These are phyloP conservation scores for Cuniculus paca DNA, from an alignment of 2,797 vertebrate species.

Conservation along the genomic window DNA sequence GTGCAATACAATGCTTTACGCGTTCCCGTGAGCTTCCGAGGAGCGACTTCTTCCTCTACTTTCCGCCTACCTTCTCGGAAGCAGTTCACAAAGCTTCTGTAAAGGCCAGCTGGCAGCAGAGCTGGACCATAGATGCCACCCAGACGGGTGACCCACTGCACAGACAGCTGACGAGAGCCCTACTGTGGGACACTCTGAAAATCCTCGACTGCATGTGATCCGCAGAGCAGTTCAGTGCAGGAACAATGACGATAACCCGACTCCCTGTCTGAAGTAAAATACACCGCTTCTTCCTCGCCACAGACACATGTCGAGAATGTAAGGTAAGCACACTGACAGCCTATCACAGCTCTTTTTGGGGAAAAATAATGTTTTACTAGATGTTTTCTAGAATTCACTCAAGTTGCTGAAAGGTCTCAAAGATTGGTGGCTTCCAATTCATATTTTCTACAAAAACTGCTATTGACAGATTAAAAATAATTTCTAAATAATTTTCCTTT, in stretches of 20 bases:
- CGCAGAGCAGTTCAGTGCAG: background rate
- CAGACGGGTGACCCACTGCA: background rate
- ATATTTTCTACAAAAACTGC: slow-evolving; percentile 13
- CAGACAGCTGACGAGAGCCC: background rate
- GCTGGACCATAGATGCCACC: slow-evolving; percentile 50
- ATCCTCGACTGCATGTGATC: slow-evolving; percentile 35
- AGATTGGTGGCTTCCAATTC: background rate
- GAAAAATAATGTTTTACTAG: background rate
- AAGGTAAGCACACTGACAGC: background rate
- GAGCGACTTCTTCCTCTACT: background rate
- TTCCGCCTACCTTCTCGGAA: slow-evolving; percentile 19
- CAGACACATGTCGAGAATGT: background rate
- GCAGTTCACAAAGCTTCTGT: background rate
- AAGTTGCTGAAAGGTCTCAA: background rate
- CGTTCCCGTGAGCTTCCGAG: background rate
- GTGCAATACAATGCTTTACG: background rate
- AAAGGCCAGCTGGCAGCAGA: slow-evolving; percentile 50
- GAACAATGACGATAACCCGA: slow-evolving; percentile 31
- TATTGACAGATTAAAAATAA: slow-evolving; percentile 30
- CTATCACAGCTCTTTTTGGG: background rate
- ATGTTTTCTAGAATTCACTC: background rate
- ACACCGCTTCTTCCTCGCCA: background rate
- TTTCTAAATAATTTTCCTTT: background rate
- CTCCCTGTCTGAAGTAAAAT: slow-evolving; percentile 37
- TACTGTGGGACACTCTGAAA: slow-evolving; percentile 50